These are phyloP conservation scores for Myotis davidii DNA, from an alignment of 2,113 vertebrate species.

Conservation along the genomic window DNA sequence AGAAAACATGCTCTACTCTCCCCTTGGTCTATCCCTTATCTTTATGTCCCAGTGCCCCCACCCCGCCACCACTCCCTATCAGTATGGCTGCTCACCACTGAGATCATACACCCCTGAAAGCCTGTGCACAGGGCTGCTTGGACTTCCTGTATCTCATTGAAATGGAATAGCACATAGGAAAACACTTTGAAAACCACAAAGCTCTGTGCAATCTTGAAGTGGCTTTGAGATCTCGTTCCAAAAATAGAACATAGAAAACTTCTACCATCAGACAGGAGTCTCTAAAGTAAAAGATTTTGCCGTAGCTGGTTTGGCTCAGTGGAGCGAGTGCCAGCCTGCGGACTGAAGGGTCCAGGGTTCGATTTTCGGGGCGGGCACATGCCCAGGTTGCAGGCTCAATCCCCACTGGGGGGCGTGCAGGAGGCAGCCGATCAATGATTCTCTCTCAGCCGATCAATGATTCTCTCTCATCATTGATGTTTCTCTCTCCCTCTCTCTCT, in stretches of 20 bases:
- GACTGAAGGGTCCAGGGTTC: too few species aligned
- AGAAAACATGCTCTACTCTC: not conserved
- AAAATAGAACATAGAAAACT: constrained; percentile 23
- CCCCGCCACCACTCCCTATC: accelerated
- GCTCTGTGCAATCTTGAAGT: constrained; percentile 6
- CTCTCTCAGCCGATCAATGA: too few species aligned
- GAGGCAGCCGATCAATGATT: too few species aligned
- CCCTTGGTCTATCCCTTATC: not conserved
- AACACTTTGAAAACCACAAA: constrained; percentile 33
- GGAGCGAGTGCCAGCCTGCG: too few species aligned
- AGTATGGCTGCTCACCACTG: not conserved
- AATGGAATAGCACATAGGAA: not conserved
- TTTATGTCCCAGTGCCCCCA: not conserved
- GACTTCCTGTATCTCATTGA: constrained; percentile 8
- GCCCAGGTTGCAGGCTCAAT: too few species aligned
- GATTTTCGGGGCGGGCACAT: too few species aligned
- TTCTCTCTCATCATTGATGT: too few species aligned
- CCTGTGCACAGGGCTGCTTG: not conserved
- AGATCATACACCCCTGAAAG: not conserved
- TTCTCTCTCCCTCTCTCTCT: too few species aligned
- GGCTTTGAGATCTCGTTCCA: constrained; percentile 32
- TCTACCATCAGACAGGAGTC: not conserved
- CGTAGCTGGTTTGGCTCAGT: too few species aligned
- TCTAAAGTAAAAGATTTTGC: not conserved
- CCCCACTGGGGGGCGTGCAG: too few species aligned